phyloP scores from a whole-genome alignment of 2,888 invertebrate genomes.

The Drosophila mercatorum region DNA sequence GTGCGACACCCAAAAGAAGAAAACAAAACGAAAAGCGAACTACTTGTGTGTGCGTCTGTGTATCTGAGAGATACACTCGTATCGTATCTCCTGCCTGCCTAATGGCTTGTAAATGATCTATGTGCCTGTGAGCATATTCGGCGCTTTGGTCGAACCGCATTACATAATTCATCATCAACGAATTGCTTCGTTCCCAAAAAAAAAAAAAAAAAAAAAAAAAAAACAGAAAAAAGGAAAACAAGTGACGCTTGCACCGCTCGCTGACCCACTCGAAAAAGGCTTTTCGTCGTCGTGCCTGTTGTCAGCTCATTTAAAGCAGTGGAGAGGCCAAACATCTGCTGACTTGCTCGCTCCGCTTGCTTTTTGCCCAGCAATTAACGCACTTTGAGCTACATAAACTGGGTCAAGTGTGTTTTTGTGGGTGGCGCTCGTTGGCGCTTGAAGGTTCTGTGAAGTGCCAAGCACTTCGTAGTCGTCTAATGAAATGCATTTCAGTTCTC shows the following conservation, averaged over 20 bases:
- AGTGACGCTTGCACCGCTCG: slow-evolving; percentile 23
- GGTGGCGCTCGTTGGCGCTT: slow-evolving; percentile 9
- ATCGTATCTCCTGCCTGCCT: slow-evolving; percentile 33
- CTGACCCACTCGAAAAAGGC: slow-evolving; percentile 21
- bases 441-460: slow-evolving; percentile 49
- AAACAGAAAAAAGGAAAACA: slow-evolving; percentile 9
- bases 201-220: not conserved
- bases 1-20: slow-evolving; percentile 31
- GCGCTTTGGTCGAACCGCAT: slow-evolving; percentile 5
- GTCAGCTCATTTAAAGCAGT: slow-evolving; percentile 49
- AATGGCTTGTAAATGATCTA: slow-evolving; percentile 73
- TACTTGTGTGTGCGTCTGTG: slow-evolving; percentile 17
- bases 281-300: slow-evolving; percentile 30
- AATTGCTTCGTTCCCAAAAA: slow-evolving; percentile 27
- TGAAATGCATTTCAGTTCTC: slow-evolving; percentile 77
- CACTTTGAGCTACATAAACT: slow-evolving; percentile 57
- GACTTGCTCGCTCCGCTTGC: not conserved
- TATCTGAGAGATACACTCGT: slow-evolving; percentile 27
- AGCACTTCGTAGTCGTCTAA: slow-evolving; percentile 64
- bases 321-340: not conserved
- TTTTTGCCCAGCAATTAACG: slow-evolving; percentile 68
- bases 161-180: slow-evolving; percentile 65
- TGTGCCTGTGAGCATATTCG: slow-evolving; percentile 11
- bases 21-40: slow-evolving; percentile 1
- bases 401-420: slow-evolving; percentile 61